Evolutionary conservation across 1,140 invertebrate genomes (phyloP), one percentile per base, ranked within the genome.

Genomic region (Leptinotarsa undecemlineata): DNA sequence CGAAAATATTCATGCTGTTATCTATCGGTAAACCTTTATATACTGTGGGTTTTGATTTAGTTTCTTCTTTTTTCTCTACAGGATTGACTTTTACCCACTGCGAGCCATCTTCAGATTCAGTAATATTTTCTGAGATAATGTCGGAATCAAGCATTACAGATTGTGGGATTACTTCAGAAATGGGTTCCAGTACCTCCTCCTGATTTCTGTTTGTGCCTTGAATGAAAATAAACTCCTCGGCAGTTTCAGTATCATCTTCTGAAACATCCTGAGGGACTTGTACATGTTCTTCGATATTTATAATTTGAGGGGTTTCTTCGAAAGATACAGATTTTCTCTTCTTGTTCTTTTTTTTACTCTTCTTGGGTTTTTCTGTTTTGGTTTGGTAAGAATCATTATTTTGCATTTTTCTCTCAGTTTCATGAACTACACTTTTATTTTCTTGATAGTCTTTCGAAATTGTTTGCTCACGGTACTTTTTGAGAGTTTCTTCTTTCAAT

Each of bases 321-420:
- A 82, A 82, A 19, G 81, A 78, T 42, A 82, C 81, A 23, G 81
- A 80, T 77, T 82, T 82, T 19, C 76, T 75, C 69, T 81, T 81
- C 64, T 80, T 78, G 11, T 76, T 73, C 76, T 80, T 81, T 17
- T 66, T 51, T 42, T 72, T 77, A 57, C 79, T 76, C 42, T 75
- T 73, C 48, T 76, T 78, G 13, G 63, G 61, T 57, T 57, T 57
- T 72, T 76, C 60, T 17, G 68, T 26, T 68, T 48, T 48, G 51
- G 4, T 57, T 57, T 57, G 51, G n/a, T 15, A n/a, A 0, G 14
- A 57, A 15, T 19, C n/a, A 57, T 57, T 57, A 19, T 2, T 57
- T 66, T 74, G 19, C 23, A 15, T 20, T 68, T 64, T 17, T 47
- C 66, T 21, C 15, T 66, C 64, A 71, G 57, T 4, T 42, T 74